Percentiles rank a stretch among this genome's conserved stretches.
phyloP scores from a whole-genome alignment of 2,888 invertebrate species.

The Hypolimnas misippus region DNA sequence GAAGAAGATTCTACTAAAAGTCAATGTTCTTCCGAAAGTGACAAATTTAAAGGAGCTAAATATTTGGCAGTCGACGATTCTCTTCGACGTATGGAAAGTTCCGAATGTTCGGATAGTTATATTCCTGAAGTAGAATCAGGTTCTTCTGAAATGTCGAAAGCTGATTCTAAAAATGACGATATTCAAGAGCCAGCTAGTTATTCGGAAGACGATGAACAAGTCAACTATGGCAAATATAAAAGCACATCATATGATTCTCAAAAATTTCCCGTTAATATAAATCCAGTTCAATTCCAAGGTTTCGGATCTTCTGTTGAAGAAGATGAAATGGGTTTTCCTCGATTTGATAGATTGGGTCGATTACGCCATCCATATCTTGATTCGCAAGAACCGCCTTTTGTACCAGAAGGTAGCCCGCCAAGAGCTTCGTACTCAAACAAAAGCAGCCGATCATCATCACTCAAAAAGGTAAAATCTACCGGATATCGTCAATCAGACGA shows the following conservation, averaged over 20 bases:
- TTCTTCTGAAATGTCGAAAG: slow-evolving; percentile 85
- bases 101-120: slow-evolving; percentile 88
- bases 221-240: slow-evolving; percentile 75
- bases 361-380: slow-evolving; percentile 80
- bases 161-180: slow-evolving; percentile 74
- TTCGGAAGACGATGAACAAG: slow-evolving; percentile 84
- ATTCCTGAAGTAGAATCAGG: slow-evolving; percentile 86
- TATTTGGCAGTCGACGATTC: slow-evolving; percentile 73
- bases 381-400: slow-evolving; percentile 74
- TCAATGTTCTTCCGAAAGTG: slow-evolving; percentile 80
- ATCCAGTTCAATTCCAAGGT: slow-evolving; percentile 83
- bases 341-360: slow-evolving; percentile 85
- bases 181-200: slow-evolving; percentile 69
- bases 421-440: slow-evolving; percentile 75
- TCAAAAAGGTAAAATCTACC: slow-evolving; percentile 72
- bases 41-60: slow-evolving; percentile 68
- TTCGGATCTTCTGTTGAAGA: slow-evolving; percentile 86
- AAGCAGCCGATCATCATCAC: slow-evolving; percentile 77
- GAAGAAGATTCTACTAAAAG: slow-evolving; percentile 81
- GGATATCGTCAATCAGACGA: slow-evolving; percentile 70
- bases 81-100: slow-evolving; percentile 84
- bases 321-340: slow-evolving; percentile 87
- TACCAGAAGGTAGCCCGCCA: slow-evolving; percentile 79
- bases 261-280: slow-evolving; percentile 75
- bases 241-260: slow-evolving; percentile 70